Conservation (phyloP, 2,113 vertebrate genomes). For the Salvator merianae region DNA sequence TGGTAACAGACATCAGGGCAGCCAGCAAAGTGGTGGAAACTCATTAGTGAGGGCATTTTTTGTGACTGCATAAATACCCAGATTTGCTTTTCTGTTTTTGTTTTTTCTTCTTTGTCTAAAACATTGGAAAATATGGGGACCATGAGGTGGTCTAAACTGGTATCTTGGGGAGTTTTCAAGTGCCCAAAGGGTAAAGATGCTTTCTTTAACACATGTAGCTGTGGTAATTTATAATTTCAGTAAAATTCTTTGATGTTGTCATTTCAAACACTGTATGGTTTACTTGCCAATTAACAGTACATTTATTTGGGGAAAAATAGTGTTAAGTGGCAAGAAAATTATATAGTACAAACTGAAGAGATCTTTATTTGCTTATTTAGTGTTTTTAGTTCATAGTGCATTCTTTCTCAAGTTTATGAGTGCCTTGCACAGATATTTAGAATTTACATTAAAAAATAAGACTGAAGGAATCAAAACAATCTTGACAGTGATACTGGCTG, state of each 20-base stretch:
- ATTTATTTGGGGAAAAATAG: neutral
- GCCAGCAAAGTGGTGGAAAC: constrained; percentile 12
- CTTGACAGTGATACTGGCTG: neutral
- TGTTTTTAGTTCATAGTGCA: neutral
- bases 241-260: neutral
- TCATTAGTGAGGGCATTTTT: neutral
- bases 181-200: neutral
- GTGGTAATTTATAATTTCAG: neutral
- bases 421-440: neutral
- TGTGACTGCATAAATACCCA: neutral
- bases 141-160: neutral
- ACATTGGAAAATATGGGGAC: neutral
- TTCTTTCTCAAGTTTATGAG: neutral
- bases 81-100: neutral
- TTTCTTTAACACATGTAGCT: neutral
- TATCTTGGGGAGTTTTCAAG: neutral
- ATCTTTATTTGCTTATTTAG: neutral
- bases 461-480: neutral
- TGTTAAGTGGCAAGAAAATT: neutral
- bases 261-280: constrained; percentile 16
- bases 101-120: neutral
- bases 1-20: constrained; percentile 33
- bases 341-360: too few relatives aligned
- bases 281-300: too few relatives aligned
- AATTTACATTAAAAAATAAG: neutral